Base-by-base conservation (phyloP, 2,888 invertebrate species). In the Branchipolynoe longqiensis region DNA sequence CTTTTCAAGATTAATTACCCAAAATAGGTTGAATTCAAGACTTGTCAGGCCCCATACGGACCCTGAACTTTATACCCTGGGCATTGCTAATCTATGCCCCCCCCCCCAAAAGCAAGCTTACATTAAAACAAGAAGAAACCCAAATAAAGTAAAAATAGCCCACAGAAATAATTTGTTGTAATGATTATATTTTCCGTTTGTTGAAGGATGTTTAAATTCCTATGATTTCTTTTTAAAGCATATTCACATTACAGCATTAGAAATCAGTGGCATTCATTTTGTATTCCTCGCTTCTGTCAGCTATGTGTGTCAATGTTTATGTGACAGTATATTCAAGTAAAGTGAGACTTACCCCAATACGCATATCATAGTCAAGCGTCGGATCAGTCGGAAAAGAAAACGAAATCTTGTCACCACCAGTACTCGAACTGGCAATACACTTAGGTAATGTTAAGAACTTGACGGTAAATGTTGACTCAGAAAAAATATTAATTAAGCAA, bases 371-470 rank as follows among this genome's bases (percentile, higher is more conserved):
- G 28, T 54, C 40, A 48, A 69, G 78, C 62, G 28, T 36, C 28
- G 78, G 83, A 22, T 56, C 69, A 56, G 74, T 59, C 58, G 73
- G 62, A 58, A 82, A 87, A 12, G 91, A 90, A 69, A 92, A 38
- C 0, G 88, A 89, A 12, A 92, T 88, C 84, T 91, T 90, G 40
- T 92, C 91, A 81, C 90, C 89, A 33, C 89, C 88, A 25, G 89
- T 36, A n/a, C 91, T 90, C 22, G 89, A 89, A 89, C 91, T 91
- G 48, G 91, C 90, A 62, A 92, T 85, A 74, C 88, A 87, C 88
- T 88, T 59, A n/a, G 14, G 18, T 28, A 2, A 18, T 22, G 83
- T 87, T 78, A 87, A 87, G 86, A 85, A 31, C 3, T 59, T 48
- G 8, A 12, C 48, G 8, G 18, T 18, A 18, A 12, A 18, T 12